Conservation (phyloP, 2,888 invertebrate genomes). For the Chrysomela aeneicollis region DNA sequence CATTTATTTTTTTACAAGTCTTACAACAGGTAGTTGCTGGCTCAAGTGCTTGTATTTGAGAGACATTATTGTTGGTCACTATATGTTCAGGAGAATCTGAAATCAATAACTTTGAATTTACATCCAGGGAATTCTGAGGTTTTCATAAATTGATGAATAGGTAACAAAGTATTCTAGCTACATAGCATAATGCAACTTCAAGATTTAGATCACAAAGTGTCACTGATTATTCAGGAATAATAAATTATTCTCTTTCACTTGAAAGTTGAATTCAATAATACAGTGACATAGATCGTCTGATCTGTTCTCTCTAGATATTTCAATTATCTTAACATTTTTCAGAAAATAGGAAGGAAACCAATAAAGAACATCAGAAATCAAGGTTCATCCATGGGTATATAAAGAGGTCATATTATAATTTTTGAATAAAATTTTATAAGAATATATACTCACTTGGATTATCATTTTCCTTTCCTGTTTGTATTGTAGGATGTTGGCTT, state of each 20-base stretch:
- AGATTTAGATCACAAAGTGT: not conserved
- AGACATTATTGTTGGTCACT: not conserved
- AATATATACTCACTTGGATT: conserved; percentile 2
- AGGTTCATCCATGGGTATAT: no score
- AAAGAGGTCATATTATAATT: no score
- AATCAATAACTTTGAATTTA: not conserved
- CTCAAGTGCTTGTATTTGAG: not conserved
- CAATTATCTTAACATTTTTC: no score
- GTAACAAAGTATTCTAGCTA: not conserved
- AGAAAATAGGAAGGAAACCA: no score
- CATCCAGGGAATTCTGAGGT: not conserved
- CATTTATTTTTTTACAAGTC: not conserved
- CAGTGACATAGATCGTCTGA: no score
- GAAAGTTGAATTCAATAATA: no score
- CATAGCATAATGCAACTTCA: not conserved
- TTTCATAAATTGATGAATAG: no score
- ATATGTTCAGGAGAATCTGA: not conserved
- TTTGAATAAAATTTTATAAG: not conserved
- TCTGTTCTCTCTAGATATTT: no score
- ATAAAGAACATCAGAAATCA: no score
- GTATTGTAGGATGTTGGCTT: not conserved
- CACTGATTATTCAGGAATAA: no score
- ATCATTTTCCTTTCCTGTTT: no score
- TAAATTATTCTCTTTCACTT: no score
- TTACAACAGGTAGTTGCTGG: not conserved